Percentiles rank a stretch among this genome's conserved stretches.
Evolutionary conservation across 1,140 invertebrate species (phyloP).

Genomic region (Panulirus ornatus): DNA sequence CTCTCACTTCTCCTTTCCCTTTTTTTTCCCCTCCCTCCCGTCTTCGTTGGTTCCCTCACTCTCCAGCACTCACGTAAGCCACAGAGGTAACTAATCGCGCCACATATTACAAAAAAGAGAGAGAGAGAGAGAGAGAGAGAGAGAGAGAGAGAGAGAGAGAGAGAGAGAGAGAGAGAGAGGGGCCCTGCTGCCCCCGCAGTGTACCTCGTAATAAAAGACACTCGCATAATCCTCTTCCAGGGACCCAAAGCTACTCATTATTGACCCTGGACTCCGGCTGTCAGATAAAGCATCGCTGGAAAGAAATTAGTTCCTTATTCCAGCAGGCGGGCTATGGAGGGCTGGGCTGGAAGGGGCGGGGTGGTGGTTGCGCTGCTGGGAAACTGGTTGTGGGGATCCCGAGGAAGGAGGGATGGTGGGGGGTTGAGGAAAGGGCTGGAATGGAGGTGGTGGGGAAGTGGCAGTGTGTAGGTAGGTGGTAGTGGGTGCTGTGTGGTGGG

Average conservation of each 20-base stretch:
- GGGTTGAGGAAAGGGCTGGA: background rate
- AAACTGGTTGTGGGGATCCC: background rate
- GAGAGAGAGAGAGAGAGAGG: background rate
- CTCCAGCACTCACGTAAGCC: background rate
- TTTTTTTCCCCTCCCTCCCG: background rate
- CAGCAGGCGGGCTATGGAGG: background rate
- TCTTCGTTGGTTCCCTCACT: background rate
- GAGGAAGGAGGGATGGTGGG: background rate
- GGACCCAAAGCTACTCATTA: constrained; percentile 55
- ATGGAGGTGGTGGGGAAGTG: constrained; percentile 8
- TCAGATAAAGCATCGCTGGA: constrained; percentile 18
- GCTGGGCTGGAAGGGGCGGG: background rate
- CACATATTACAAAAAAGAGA: constrained; percentile 13
- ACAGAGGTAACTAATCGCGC: background rate
- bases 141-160: background rate
- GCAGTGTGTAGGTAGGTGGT: background rate
- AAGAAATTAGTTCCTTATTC: constrained; percentile 39
- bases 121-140: background rate
- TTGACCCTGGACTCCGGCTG: constrained; percentile 42
- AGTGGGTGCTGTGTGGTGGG: background rate
- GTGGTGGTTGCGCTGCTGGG: too few species aligned
- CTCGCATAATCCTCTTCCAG: background rate
- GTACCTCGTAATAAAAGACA: constrained; percentile 64
- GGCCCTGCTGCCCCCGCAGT: background rate
- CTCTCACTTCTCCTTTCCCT: background rate